Evolutionary conservation across 2,797 vertebrate species (phyloP).

Genomic region (Monodelphis domestica): DNA sequence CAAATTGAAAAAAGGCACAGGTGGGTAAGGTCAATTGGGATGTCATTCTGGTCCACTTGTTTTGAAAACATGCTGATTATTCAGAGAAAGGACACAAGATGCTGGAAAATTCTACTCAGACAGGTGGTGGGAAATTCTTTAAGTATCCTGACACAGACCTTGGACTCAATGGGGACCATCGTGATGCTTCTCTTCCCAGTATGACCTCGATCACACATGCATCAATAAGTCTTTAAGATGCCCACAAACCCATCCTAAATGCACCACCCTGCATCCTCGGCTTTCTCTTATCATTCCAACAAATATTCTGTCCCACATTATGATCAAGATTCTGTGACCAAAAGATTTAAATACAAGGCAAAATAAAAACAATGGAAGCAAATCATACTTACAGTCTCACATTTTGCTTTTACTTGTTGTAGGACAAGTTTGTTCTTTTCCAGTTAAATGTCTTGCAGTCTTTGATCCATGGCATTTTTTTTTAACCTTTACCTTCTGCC

Average conservation of each 20-base stretch:
- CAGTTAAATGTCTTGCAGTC: neutral
- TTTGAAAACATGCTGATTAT: neutral
- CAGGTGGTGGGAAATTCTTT: neutral
- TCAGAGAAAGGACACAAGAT: neutral
- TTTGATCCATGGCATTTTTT: neutral
- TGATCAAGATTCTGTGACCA: neutral
- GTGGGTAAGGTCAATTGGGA: neutral
- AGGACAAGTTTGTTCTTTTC: neutral
- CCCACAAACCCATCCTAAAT: neutral
- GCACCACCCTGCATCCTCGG: fast-evolving
- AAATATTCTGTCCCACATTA: neutral
- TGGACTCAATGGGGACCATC: neutral
- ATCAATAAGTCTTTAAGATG: neutral
- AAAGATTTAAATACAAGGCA: neutral
- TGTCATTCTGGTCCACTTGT: neutral
- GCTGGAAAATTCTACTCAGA: neutral
- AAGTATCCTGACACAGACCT: neutral
- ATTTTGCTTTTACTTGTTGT: neutral
- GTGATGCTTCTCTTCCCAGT: neutral
- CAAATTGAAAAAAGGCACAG: neutral
- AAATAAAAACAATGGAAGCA: neutral
- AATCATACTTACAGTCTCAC: neutral
- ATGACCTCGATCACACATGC: neutral
- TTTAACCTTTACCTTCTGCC: no score
- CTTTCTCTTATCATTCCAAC: neutral